Percentiles rank a stretch among this genome's conserved stretches.
These are phyloP conservation scores for Salminus brasiliensis DNA, from an alignment of 2,113 vertebrate genomes.

Conservation along the genomic window DNA sequence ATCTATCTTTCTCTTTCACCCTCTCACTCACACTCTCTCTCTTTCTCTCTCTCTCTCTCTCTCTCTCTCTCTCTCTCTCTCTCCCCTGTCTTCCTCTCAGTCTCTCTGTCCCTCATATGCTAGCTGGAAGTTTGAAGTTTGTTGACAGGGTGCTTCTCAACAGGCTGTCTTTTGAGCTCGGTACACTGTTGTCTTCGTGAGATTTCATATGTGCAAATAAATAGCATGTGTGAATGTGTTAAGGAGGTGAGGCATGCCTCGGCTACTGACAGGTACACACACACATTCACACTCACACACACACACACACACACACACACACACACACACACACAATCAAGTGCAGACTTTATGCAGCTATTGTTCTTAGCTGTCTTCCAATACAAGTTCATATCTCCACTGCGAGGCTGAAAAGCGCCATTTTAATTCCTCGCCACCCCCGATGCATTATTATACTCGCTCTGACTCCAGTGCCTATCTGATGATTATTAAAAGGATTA, in stretches of 20 bases:
- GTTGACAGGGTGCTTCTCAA: slow-evolving; percentile 81
- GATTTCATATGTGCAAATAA: slow-evolving; percentile 49
- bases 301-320: slow-evolving; percentile 12
- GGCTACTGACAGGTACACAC: slow-evolving; percentile 20
- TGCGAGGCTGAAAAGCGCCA: slow-evolving; percentile 34
- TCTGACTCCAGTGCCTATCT: slow-evolving; percentile 62
- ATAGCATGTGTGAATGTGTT: slow-evolving; percentile 34
- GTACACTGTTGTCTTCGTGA: slow-evolving; percentile 39
- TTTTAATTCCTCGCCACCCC: slow-evolving; percentile 45
- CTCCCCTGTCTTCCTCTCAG: slow-evolving; percentile 20
- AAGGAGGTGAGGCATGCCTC: slow-evolving; percentile 25
- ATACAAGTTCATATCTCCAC: slow-evolving; percentile 14
- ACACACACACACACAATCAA: slow-evolving; percentile 15
- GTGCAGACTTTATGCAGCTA: slow-evolving; percentile 13
- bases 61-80: too few relatives aligned
- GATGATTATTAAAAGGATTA: slow-evolving; percentile 78
- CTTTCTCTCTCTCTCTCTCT: too few relatives aligned
- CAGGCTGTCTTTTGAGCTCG: slow-evolving; percentile 65
- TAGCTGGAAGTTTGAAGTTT: slow-evolving; percentile 82
- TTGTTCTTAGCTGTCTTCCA: slow-evolving; percentile 13
- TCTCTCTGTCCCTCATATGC: slow-evolving; percentile 67
- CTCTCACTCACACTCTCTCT: slow-evolving; percentile 38
- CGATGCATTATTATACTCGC: slow-evolving; percentile 40
- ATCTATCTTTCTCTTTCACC: slow-evolving; percentile 69
- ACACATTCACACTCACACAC: slow-evolving; percentile 33